Base-by-base conservation (phyloP, 2,888 invertebrate genomes). In the Xestia sexstrigata region DNA sequence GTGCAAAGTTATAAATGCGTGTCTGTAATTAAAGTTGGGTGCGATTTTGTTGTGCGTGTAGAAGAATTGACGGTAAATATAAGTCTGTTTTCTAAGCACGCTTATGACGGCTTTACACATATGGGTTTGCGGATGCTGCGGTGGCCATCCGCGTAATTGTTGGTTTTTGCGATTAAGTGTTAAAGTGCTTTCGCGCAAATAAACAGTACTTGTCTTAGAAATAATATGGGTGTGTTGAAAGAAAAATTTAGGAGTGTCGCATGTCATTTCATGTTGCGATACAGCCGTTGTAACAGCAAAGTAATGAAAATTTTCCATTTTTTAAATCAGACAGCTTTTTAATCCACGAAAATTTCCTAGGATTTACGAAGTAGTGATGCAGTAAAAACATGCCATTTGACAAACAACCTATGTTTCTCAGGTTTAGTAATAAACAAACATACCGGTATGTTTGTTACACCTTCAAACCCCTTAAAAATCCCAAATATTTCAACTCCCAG, bases 111-210 rank as follows among this genome's bases (percentile, higher is more conserved):
- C 85, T 88, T 89, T 88, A 87, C 89, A 85, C 86, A 88, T 90
- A 91, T 84, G 91, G 89, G 76, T 87, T 89, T 88, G 89, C 87
- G 85, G 90, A 89, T 87, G 88, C 86, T 87, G 89, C 78, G 84
- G 90, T 86, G 85, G 86, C 87, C 82, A 88, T 87, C 82, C 85
- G 81, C 87, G 85, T 90, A 87, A 88, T 88, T 89, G 89, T 89
- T 89, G 86, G 88, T 89, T 91, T 90, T 89, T 90, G 88, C 89
- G 82, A 89, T 87, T 86, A 88, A 88, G 89, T 89, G 87, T 84
- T 86, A 86, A 87, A 87, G 81, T 84, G 85, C 79, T 83, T 85
- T 81, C 77, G 85, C 76, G 76, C 76, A 86, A 87, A 77, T 87
- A 84, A 84, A 81, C 78, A 79, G 79, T 81, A 70, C 80, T 83